phyloP scores from a whole-genome alignment of 2,113 vertebrate genomes.

The Climacteris rufus region DNA sequence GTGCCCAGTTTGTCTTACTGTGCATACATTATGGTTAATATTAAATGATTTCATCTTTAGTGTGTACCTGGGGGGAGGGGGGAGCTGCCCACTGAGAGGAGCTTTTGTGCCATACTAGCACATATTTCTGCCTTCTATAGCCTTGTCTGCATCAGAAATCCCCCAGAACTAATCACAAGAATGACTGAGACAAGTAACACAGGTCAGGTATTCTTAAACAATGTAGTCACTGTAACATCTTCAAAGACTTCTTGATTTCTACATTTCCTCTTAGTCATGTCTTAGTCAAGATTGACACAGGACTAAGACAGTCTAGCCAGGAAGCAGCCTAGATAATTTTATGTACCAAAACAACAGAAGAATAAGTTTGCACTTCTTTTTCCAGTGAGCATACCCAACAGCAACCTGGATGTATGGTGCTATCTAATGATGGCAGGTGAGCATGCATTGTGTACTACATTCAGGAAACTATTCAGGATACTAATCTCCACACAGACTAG shows the following conservation, averaged over 20 bases:
- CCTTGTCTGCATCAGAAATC: not conserved
- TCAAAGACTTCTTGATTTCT: not conserved
- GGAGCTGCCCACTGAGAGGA: not conserved
- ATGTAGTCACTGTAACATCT: not conserved
- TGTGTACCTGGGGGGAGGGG: not conserved
- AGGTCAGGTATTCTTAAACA: not conserved
- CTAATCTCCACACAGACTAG: not conserved
- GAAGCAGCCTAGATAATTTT: not conserved
- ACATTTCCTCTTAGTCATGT: conserved; percentile 4
- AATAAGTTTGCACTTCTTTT: not conserved
- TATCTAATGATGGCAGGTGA: not conserved
- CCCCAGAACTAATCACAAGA: not conserved
- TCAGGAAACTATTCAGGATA: conserved; percentile 16
- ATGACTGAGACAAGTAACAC: not conserved
- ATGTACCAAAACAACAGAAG: not conserved
- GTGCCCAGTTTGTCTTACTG: not conserved
- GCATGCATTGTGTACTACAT: not conserved
- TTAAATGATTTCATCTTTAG: not conserved
- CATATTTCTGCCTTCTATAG: not conserved
- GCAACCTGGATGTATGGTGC: not conserved
- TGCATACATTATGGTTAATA: not conserved
- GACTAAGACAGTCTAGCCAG: not conserved
- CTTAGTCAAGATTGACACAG: not conserved
- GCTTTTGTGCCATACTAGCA: not conserved
- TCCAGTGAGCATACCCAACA: not conserved